Conservation (phyloP, 2,888 invertebrate species). For the Parthenolecanium corni region DNA sequence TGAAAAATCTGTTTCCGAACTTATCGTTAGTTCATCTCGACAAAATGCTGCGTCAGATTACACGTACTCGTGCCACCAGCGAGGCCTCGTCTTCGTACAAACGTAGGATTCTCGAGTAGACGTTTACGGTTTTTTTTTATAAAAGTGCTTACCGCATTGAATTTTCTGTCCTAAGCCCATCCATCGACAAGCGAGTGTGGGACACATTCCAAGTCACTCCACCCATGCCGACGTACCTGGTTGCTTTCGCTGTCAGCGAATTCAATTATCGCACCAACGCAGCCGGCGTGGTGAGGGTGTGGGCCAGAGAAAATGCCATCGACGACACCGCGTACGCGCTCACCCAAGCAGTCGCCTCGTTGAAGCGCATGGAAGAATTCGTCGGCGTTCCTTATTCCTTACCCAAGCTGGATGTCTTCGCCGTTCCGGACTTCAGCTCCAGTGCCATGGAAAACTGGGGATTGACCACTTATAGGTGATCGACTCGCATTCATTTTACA, state of each 20-base stretch:
- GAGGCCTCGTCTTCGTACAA: too few species aligned
- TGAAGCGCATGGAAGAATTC: conserved; percentile 48
- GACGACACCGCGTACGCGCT: conserved; percentile 43
- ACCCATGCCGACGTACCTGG: conserved; percentile 47
- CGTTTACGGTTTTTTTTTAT: too few species aligned
- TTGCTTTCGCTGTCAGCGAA: conserved; percentile 73
- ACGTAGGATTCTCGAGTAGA: too few species aligned
- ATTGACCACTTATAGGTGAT: conserved; percentile 57
- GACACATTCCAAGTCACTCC: conserved; percentile 24
- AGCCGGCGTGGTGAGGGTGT: conserved; percentile 26
- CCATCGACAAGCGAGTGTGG: not conserved
- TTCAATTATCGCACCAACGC: conserved; percentile 44
- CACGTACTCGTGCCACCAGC: too few species aligned
- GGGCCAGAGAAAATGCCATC: conserved; percentile 30
- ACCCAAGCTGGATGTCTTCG: conserved; percentile 83
- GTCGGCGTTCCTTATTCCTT: conserved; percentile 48
- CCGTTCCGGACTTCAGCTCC: conserved; percentile 76
- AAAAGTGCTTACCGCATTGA: too few species aligned
- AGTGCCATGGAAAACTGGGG: conserved; percentile 84
- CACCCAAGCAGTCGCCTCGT: conserved; percentile 40
- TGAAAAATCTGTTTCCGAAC: too few species aligned
- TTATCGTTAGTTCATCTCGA: too few species aligned
- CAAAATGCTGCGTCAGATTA: too few species aligned
- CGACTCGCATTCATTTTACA: too few species aligned
- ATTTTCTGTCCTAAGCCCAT: too few species aligned